These are phyloP conservation scores for Gorsachius magnificus DNA, from an alignment of 2,797 vertebrate species.

Conservation along the genomic window DNA sequence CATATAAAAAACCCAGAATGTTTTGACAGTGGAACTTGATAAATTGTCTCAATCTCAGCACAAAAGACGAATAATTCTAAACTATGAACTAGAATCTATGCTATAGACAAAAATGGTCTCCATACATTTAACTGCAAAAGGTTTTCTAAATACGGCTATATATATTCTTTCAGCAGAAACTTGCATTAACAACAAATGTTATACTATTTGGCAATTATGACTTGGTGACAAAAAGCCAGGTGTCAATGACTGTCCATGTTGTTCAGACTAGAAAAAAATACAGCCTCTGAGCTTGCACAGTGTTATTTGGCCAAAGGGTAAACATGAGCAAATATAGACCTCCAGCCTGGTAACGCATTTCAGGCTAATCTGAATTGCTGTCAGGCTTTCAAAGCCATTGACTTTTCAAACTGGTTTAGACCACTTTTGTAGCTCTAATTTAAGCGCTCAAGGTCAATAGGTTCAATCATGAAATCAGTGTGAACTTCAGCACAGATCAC, in stretches of 20 bases:
- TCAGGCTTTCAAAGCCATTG: neutral
- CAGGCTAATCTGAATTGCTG: neutral
- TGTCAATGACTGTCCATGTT: neutral
- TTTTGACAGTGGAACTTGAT: neutral
- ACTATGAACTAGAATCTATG: neutral
- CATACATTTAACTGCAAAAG: neutral
- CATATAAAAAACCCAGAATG: neutral
- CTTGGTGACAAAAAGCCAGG: neutral
- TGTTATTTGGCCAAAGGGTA: neutral
- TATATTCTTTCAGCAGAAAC: neutral
- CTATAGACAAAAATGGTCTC: neutral
- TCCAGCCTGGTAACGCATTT: neutral
- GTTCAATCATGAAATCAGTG: neutral
- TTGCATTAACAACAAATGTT: rapidly evolving
- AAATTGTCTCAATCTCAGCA: neutral
- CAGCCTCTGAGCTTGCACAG: neutral
- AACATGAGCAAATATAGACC: neutral
- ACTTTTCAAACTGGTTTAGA: neutral
- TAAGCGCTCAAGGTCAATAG: neutral
- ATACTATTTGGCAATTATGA: neutral
- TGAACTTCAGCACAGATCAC: neutral
- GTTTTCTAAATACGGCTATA: neutral
- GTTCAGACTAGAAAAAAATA: neutral
- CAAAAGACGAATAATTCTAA: neutral
- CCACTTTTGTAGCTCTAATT: neutral